Base-by-base conservation (phyloP, 1,140 invertebrate genomes). In the Hypothenemus hampei region DNA sequence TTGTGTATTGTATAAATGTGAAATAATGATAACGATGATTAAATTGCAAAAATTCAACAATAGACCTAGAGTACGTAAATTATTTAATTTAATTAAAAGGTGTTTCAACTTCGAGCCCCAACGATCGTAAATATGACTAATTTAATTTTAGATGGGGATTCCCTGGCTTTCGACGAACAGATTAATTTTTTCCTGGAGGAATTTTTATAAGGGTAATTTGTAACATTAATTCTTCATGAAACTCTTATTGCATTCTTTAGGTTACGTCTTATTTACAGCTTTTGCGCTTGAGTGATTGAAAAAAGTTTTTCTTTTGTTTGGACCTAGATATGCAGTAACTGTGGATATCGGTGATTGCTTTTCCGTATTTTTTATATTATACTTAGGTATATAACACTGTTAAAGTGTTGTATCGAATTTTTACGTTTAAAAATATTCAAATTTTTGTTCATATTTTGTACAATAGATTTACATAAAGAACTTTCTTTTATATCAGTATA, bases 51-150 rank as follows among this genome's bases (percentile, higher is more conserved):
- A 53, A 44, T 53, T 51, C 19, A 43, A 24, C n/a, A 11, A 22
- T 22, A 40, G 50, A 21, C 2, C 20, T n/a, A n/a, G n/a, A n/a
- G n/a, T 45, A 47, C 52, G 41, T 45, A 46, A 54, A 54, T 54
- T 46, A 54, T 54, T 54, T 54, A 54, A 54, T 54, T 54, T 54
- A 54, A 54, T 54, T 54, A 54, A 54, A 54, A 54, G 52, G 52
- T 54, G 52, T 43, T 54, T 40, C 52, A 54, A 46, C 41, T 47
- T n/a, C n/a, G n/a, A 43, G 15, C 20, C 44, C 22, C 43, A n/a
- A n/a, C 13, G 31, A 54, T 47, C 52, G 52, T 54, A 54, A 54
- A 54, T 54, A 54, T 46, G 37, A 40, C 52, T 54, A 54, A 54
- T 54, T 54, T 54, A 45, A 54, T 54, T 54, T 54, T 21, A n/a